Evolutionary conservation across 2,888 invertebrate genomes (phyloP).

Genomic region (Oscheius sp.): DNA sequence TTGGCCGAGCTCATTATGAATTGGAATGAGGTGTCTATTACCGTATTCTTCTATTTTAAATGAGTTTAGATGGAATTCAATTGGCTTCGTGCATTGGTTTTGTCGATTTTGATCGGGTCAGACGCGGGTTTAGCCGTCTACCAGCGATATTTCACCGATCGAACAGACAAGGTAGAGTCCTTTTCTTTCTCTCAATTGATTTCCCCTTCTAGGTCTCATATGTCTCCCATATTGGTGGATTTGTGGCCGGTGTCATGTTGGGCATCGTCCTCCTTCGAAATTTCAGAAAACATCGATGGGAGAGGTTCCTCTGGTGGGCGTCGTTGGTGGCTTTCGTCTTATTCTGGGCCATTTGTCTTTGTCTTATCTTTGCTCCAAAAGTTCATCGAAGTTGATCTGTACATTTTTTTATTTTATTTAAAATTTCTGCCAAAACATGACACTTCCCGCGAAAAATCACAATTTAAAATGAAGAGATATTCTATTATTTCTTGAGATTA

Average conservation of each 20-base stretch:
- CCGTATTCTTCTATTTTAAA: not conserved
- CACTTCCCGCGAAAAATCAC: not conserved
- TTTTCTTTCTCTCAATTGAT: not conserved
- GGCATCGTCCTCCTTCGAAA: slow-evolving; percentile 88
- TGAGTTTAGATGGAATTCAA: slow-evolving; percentile 76
- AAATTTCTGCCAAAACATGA: slow-evolving; percentile 12
- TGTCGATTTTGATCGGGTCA: slow-evolving; percentile 83
- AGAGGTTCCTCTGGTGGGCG: slow-evolving; percentile 85
- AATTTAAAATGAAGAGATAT: slow-evolving; percentile 20
- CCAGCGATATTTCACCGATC: slow-evolving; percentile 83
- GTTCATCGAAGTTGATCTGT: not conserved
- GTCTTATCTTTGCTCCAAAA: slow-evolving; percentile 55
- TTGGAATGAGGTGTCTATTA: slow-evolving; percentile 84
- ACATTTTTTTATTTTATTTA: not conserved
- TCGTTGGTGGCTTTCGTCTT: slow-evolving; percentile 78
- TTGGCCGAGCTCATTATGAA: slow-evolving; percentile 81
- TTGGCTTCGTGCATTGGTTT: slow-evolving; percentile 90
- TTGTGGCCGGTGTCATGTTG: slow-evolving; percentile 86
- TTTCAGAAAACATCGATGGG: slow-evolving; percentile 80
- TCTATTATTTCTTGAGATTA: slow-evolving; percentile 1
- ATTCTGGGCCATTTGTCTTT: slow-evolving; percentile 58
- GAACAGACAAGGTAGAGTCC: slow-evolving; percentile 43
- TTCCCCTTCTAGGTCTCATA: slow-evolving; percentile 82
- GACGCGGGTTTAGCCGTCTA: slow-evolving; percentile 92
- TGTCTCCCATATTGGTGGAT: slow-evolving; percentile 92